Percentiles rank a stretch among this genome's conserved stretches.
phyloP scores from a whole-genome alignment of 2,113 vertebrate genomes.

The Antigone vipio region DNA sequence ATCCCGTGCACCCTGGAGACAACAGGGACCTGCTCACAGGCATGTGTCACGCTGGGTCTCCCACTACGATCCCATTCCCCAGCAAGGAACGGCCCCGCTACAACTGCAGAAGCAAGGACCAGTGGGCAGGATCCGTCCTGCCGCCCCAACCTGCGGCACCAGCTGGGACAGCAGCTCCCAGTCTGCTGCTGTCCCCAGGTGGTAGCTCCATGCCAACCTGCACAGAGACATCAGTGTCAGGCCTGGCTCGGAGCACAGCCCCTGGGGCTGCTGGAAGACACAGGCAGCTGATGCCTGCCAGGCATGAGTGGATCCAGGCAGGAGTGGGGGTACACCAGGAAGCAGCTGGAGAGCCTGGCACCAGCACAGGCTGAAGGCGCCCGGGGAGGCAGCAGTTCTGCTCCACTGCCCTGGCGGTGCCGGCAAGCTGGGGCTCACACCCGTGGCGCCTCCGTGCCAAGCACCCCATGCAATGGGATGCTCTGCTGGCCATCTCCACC shows the following conservation, averaged over 20 bases:
- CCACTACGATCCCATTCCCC: fast-evolving
- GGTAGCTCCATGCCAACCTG: background rate
- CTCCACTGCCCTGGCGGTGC: background rate
- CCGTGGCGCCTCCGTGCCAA: fast-evolving
- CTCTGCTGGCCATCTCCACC: fast-evolving
- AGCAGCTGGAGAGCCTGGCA: background rate
- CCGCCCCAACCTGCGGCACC: background rate
- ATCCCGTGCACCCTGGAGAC: background rate
- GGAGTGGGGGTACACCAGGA: background rate
- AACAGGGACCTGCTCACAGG: background rate
- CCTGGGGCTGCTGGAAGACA: background rate
- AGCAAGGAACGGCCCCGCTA: background rate
- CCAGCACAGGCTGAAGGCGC: background rate
- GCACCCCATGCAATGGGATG: no score
- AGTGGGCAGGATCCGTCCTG: fast-evolving
- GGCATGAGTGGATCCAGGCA: background rate
- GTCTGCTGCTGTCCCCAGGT: background rate
- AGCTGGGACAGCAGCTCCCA: fast-evolving
- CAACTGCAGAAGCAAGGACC: background rate
- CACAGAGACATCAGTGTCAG: background rate
- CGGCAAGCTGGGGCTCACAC: fast-evolving
- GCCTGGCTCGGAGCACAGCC: fast-evolving
- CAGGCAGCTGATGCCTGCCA: background rate
- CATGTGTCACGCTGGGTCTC: fast-evolving
- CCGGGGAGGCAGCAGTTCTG: background rate